Conservation (phyloP, 2,888 invertebrate species). For the Drosophila buzzatii region DNA sequence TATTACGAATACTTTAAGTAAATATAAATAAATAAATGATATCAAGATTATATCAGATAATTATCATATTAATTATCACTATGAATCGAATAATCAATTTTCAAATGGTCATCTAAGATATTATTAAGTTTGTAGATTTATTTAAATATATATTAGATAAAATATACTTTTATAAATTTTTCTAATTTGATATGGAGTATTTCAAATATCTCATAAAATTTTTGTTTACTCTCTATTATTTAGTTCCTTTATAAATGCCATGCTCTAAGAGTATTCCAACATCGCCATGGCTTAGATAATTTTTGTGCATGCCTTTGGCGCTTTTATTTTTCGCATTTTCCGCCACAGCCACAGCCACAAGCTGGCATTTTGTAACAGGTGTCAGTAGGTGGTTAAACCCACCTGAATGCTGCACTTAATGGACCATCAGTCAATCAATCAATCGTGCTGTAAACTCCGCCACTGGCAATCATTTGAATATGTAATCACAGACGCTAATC, state of each 20-base stretch:
- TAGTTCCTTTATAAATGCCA: background rate
- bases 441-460: slow-evolving; percentile 54
- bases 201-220: no score
- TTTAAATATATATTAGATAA: no score
- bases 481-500: slow-evolving; percentile 70
- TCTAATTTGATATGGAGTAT: no score
- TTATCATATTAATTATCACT: no score
- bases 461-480: slow-evolving; percentile 74
- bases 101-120: no score
- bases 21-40: no score
- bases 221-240: no score
- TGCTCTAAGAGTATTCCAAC: background rate
- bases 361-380: slow-evolving; percentile 27
- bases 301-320: background rate
- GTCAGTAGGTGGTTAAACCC: slow-evolving; percentile 25
- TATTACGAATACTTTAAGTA: no score
- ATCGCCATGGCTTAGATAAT: background rate
- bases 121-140: no score
- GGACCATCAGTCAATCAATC: slow-evolving; percentile 64
- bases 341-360: slow-evolving; percentile 4
- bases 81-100: no score
- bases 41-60: no score
- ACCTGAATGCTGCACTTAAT: slow-evolving; percentile 41
- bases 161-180: no score
- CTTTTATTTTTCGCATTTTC: slow-evolving; percentile 1